Conservation (phyloP, 2,113 vertebrate species). For the Gallinago paraguaiae region DNA sequence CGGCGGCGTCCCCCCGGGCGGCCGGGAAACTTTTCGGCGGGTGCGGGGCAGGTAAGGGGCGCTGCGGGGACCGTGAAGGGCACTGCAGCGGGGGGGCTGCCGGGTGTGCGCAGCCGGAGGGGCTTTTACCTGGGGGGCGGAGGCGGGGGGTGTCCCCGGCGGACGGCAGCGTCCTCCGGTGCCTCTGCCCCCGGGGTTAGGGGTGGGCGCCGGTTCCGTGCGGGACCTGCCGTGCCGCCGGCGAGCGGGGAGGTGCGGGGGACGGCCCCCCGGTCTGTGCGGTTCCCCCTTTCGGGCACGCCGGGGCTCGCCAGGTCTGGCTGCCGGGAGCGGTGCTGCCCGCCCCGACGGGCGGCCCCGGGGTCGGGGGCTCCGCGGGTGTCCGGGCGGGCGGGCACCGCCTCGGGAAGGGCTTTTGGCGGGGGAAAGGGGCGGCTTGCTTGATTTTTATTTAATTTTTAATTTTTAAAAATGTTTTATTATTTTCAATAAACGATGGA, state of each 20-base stretch:
- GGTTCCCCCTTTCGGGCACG: too few relatives aligned
- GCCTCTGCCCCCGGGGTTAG: not conserved
- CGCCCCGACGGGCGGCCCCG: not conserved
- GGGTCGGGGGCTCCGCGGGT: not conserved
- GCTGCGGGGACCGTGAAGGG: not conserved
- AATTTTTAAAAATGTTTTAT: too few relatives aligned
- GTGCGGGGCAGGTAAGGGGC: not conserved
- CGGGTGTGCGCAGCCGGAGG: too few relatives aligned
- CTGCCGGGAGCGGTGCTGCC: not conserved
- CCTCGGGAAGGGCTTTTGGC: not conserved
- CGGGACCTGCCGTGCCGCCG: not conserved
- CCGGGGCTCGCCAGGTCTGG: not conserved
- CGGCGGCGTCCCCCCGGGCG: not conserved
- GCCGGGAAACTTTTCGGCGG: not conserved
- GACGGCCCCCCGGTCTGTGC: too few relatives aligned
- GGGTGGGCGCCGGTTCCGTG: not conserved
- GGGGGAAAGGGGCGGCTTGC: rapidly evolving
- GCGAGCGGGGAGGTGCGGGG: not conserved
- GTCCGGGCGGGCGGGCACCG: not conserved
- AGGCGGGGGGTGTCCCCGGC: not conserved
- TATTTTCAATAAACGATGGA: rapidly evolving
- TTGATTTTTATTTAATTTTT: rapidly evolving
- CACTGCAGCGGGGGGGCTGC: not conserved
- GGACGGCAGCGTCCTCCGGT: not conserved
- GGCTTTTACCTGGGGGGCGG: not conserved